phyloP scores from a whole-genome alignment of 2,888 invertebrate species.

The Psylliodes chrysocephalus region DNA sequence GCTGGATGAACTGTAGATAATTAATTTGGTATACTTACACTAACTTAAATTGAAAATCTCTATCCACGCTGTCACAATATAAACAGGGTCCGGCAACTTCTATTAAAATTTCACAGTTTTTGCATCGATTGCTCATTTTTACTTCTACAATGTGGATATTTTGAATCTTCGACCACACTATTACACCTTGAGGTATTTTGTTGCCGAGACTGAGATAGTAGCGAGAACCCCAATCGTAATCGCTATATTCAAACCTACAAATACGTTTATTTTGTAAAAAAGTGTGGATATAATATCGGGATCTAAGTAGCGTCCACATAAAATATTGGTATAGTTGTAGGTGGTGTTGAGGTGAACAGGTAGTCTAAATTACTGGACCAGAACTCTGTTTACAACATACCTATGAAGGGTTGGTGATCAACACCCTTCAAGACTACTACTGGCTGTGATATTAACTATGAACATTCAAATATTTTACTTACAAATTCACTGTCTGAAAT shows the following conservation, averaged over 20 bases:
- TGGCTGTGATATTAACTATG: neutral
- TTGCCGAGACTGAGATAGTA: constrained; percentile 34
- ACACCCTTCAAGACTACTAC: no score
- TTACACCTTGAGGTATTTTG: constrained; percentile 32
- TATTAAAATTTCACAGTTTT: constrained; percentile 13
- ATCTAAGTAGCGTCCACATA: no score
- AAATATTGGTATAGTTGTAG: no score
- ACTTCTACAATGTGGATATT: constrained; percentile 32
- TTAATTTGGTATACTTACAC: no score
- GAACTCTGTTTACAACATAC: no score
- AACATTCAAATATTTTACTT: constrained; percentile 29
- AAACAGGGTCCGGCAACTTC: neutral
- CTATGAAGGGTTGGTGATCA: no score
- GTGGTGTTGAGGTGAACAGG: no score
- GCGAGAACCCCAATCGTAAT: constrained; percentile 32
- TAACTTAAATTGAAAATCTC: neutral
- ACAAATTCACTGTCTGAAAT: constrained; percentile 48
- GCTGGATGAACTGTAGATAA: no score
- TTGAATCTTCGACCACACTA: constrained; percentile 35
- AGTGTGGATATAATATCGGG: no score
- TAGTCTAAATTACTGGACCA: no score
- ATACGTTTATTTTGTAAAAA: neutral
- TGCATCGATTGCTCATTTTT: constrained; percentile 22
- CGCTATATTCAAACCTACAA: constrained; percentile 31
- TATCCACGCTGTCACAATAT: neutral